These are phyloP conservation scores for Scomber japonicus DNA, from an alignment of 2,113 vertebrate species.

Conservation along the genomic window DNA sequence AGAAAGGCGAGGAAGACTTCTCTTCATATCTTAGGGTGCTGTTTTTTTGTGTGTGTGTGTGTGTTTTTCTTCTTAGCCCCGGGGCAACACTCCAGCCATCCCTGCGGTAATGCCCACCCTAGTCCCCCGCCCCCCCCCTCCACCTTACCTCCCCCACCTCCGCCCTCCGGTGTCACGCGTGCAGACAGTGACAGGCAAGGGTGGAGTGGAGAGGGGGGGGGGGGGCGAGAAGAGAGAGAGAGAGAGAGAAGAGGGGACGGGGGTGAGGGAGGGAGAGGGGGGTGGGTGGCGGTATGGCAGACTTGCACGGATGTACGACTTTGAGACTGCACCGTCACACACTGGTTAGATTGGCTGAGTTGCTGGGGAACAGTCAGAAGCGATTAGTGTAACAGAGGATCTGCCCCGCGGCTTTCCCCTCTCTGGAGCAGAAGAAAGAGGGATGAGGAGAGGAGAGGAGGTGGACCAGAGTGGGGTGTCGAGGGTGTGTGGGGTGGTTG, in stretches of 20 bases:
- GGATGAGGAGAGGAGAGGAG: slow-evolving; percentile 46
- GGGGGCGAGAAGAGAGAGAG: slow-evolving; percentile 42
- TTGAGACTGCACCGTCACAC: slow-evolving; percentile 90
- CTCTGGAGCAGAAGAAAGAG: slow-evolving; percentile 86
- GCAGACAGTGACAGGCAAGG: slow-evolving; percentile 59
- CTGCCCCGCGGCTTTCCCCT: slow-evolving; percentile 92
- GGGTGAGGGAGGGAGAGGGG: slow-evolving; percentile 5
- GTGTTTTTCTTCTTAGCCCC: slow-evolving; percentile 83
- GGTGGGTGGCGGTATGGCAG: slow-evolving; percentile 80
- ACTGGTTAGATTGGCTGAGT: slow-evolving; percentile 92
- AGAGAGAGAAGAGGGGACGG: not conserved
- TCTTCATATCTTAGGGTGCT: slow-evolving; percentile 87
- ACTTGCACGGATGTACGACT: slow-evolving; percentile 86
- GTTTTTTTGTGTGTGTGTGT: slow-evolving; percentile 73
- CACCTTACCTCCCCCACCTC: slow-evolving; percentile 13
- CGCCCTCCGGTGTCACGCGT: slow-evolving; percentile 90
- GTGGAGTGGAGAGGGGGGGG: not conserved
- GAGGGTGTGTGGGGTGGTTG: slow-evolving; percentile 1
- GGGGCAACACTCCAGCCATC: slow-evolving; percentile 91
- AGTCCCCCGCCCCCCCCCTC: not conserved
- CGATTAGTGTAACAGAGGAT: slow-evolving; percentile 95
- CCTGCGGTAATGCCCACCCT: slow-evolving; percentile 90
- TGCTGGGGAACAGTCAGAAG: slow-evolving; percentile 97
- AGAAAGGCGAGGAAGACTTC: slow-evolving; percentile 29
- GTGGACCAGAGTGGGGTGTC: slow-evolving; percentile 25